phyloP scores from a whole-genome alignment of 2,888 invertebrate genomes.

The Ecliptopera silaceata region DNA sequence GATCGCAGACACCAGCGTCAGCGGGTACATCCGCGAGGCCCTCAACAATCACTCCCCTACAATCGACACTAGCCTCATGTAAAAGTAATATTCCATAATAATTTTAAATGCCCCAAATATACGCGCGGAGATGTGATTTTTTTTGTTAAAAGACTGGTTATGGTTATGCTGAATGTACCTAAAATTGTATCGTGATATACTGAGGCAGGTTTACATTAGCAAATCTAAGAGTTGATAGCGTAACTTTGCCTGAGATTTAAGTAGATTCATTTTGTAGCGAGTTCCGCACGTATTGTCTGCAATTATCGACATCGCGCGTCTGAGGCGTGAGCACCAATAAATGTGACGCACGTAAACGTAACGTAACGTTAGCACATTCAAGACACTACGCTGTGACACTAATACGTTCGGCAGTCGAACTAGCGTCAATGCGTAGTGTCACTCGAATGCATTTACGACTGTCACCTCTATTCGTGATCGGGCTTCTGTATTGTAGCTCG shows the following conservation, averaged over 20 bases:
- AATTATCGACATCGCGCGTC: constrained; percentile 12
- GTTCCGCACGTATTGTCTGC: constrained; percentile 4
- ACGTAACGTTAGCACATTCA: too few relatives aligned
- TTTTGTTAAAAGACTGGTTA: constrained; percentile 37
- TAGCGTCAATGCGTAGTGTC: too few relatives aligned
- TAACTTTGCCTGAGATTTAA: constrained; percentile 28
- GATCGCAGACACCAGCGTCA: constrained; percentile 93
- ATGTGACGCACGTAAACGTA: too few relatives aligned
- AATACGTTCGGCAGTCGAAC: too few relatives aligned
- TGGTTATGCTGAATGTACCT: constrained; percentile 38
- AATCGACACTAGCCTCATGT: constrained; percentile 62
- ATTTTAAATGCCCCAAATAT: constrained; percentile 38
- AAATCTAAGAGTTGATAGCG: constrained; percentile 20
- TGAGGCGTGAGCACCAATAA: too few relatives aligned
- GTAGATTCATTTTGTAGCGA: constrained; percentile 22
- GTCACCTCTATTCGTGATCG: too few relatives aligned
- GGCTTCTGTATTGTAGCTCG: constrained; percentile 27
- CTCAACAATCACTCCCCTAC: constrained; percentile 85
- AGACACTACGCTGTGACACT: too few relatives aligned
- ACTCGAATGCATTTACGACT: too few relatives aligned
- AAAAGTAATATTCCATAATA: constrained; percentile 42
- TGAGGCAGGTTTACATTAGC: constrained; percentile 35
- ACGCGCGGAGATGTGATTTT: constrained; percentile 29
- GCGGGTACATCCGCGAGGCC: constrained; percentile 92
- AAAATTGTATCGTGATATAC: constrained; percentile 35